Evolutionary conservation across 2,113 vertebrate species (phyloP).

Genomic region (Spea bombifrons): DNA sequence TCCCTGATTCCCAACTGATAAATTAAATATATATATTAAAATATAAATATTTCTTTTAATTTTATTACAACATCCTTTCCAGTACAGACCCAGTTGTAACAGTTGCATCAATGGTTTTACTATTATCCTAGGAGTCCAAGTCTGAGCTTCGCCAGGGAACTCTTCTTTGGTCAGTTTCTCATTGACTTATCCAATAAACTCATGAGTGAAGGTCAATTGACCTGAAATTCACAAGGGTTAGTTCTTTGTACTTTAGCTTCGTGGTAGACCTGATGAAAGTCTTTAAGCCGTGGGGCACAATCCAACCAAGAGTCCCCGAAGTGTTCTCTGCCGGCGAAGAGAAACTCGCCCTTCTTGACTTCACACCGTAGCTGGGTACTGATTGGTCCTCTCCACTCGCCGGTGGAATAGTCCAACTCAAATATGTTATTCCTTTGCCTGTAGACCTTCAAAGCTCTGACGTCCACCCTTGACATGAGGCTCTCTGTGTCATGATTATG

Average conservation of each 20-base stretch:
- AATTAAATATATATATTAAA: too few species aligned
- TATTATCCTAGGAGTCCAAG: too few species aligned
- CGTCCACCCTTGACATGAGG: constrained; percentile 65
- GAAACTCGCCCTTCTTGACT: constrained; percentile 73
- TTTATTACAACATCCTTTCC: too few species aligned
- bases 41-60: too few species aligned
- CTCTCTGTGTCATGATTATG: constrained; percentile 61
- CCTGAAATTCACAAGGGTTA: constrained; percentile 73
- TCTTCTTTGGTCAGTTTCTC: too few species aligned
- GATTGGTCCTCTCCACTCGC: constrained; percentile 64
- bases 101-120: too few species aligned
- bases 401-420: constrained; percentile 51
- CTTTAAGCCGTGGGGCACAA: constrained; percentile 75
- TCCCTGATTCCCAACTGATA: too few species aligned
- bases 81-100: too few species aligned
- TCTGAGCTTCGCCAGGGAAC: too few species aligned
- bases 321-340: constrained; percentile 76
- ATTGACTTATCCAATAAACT: not conserved
- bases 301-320: constrained; percentile 82
- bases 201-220: constrained; percentile 56
- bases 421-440: constrained; percentile 72
- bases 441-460: constrained; percentile 60
- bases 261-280: constrained; percentile 68
- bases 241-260: constrained; percentile 59
- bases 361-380: constrained; percentile 65